Evolutionary conservation across 2,888 invertebrate species (phyloP), one percentile per base, ranked within the genome.

Genomic region (Acholoe squamosa): DNA sequence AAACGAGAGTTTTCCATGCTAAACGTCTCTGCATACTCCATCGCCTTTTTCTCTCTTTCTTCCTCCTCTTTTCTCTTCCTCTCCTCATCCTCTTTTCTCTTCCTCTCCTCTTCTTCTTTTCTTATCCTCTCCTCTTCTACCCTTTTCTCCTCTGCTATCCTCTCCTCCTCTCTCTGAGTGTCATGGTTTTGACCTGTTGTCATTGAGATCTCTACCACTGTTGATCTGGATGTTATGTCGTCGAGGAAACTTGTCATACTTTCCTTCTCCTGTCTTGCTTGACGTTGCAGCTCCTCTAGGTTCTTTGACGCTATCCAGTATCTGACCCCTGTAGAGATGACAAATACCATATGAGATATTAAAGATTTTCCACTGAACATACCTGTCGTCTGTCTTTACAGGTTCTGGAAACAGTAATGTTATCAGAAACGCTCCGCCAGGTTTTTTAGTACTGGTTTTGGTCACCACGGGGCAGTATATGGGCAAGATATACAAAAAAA

Each of bases 1-100:
- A 19, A 22, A 0, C 43, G 34, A 1, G 33, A n/a, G 61, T 61
- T 61, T 7, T n/a, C 61, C 19, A 12, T 19, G 19, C 14, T 19
- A n/a, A 61, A 61, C 1, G 61, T 14, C 14, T 1, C 61, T 14
- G 61, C 19, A 61, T n/a, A 61, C n/a, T 61, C 61, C 14, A 12
- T 0, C 19, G 33, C 61, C 28, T 71, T 71, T 25, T 5, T 25
- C 25, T 71, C 31, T 16, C 28, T 71, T 14, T 71, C 71, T 12
- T 19, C 80, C 34, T 80, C 80, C 5, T 80, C 80, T 10, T 43
- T 80, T 34, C 43, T 80, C 80, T 80, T 80, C 19, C 33, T 43
- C 31, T 76, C 76, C 80, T 80, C 80, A 34, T 80, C 80, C 22
- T 80, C 80, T 16, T 80, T 43, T 43, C 43, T 80, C 34, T 34